Base-by-base conservation (phyloP, 1,140 invertebrate species). In the Bombus confusus region DNA sequence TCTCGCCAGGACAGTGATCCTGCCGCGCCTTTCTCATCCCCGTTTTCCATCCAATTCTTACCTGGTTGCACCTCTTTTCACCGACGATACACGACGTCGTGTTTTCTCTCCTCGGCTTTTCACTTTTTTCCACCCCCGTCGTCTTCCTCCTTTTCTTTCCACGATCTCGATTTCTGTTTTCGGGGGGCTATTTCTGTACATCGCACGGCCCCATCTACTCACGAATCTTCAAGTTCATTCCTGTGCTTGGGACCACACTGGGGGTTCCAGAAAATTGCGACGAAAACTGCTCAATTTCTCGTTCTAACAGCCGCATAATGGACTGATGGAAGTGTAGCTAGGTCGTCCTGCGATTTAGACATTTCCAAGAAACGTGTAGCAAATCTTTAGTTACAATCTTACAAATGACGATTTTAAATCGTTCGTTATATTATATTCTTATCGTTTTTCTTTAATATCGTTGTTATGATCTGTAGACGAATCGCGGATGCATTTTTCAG, bases 261-360 rank as follows among this genome's bases (percentile, higher is more conserved):
- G 52, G 73, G 88, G 85, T 86, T 80, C 66, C 80, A 39, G 76
- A 86, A 86, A 89, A 89, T 89, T 83, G 74, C 73, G 34, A 77
- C 72, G 64, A 84, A 86, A 77, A 80, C 85, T 76, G 85, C 85
- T 89, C 87, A 89, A 89, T 89, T 89, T 87, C 85, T 80, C 85
- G 87, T 89, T 64, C 88, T 80, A 86, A 89, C 80, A 87, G 87
- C 80, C 87, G 85, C 87, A 89, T 89, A 89, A 89, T 89, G 62
- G 83, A 34, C 47, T 75, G 43, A 88, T 79, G 64, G 79, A 34
- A 82, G 62, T 25, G 62, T 62, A 39, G 37, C 74, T 77, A 52
- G 72, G 66, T 47, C 80, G 37, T 31, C 0, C 18, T 22, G 47
- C 64, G 83, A 89, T 89, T 88, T 89, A 89, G 87, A 88, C 22